phyloP scores from a whole-genome alignment of 2,113 vertebrate species.

The Gallinago paraguaiae region DNA sequence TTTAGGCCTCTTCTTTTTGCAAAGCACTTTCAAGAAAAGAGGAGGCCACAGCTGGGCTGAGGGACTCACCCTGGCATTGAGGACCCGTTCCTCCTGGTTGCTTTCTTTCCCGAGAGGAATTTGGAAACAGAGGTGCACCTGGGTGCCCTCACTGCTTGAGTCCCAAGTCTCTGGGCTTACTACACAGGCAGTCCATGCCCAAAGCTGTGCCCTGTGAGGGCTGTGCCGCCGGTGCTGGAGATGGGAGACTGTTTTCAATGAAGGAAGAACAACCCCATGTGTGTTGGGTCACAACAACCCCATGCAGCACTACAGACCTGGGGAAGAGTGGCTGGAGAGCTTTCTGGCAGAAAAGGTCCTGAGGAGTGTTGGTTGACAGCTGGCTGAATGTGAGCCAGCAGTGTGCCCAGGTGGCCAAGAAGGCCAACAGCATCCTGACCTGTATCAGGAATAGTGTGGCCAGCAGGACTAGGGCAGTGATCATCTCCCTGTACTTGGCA shows the following conservation, averaged over 20 bases:
- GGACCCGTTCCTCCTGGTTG: too few species aligned
- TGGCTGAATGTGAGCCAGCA: not conserved
- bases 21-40: not conserved
- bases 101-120: not conserved
- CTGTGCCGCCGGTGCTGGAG: rapidly evolving
- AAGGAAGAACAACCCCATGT: not conserved
- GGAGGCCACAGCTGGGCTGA: not conserved
- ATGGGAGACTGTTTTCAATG: rapidly evolving
- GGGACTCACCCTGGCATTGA: not conserved
- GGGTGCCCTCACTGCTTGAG: not conserved
- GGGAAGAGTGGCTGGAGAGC: not conserved
- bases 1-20: not conserved
- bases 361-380: not conserved
- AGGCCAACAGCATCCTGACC: not conserved
- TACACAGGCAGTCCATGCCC: not conserved
- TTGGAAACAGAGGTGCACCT: not conserved
- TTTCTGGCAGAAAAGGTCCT: not conserved
- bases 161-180: not conserved
- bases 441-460: not conserved
- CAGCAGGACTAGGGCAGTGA: not conserved
- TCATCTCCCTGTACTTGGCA: not conserved
- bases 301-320: not conserved
- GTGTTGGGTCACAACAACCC: not conserved
- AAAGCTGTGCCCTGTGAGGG: not conserved
- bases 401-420: not conserved